Evolutionary conservation across 2,888 invertebrate species (phyloP).

Genomic region (Apotomis turbidana): DNA sequence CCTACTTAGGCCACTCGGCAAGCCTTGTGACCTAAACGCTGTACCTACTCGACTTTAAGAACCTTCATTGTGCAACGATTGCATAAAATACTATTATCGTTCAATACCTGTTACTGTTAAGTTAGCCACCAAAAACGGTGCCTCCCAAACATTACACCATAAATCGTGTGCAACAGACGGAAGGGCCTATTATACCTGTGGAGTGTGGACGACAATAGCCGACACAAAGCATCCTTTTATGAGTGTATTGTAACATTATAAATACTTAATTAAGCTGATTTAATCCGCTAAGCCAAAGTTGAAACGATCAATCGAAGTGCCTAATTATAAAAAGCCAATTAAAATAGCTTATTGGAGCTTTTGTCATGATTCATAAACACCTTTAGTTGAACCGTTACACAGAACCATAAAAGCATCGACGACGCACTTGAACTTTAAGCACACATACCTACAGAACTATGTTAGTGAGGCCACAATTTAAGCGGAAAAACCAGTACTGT

Average conservation of each 20-base stretch:
- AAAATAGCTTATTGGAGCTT: conserved; percentile 1
- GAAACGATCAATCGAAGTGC: not conserved
- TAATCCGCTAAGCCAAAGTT: not conserved
- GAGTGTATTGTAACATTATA: not conserved
- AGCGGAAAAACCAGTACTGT: not conserved
- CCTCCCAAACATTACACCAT: too few species aligned
- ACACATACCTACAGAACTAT: conserved; percentile 8
- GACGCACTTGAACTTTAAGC: conserved; percentile 37
- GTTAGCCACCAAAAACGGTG: too few species aligned
- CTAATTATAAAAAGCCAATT: not conserved
- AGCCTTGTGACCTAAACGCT: too few species aligned
- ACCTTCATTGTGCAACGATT: too few species aligned
- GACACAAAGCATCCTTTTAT: too few species aligned
- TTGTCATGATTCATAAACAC: conserved; percentile 5
- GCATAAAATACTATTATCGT: too few species aligned
- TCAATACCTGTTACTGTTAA: too few species aligned
- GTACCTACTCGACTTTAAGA: too few species aligned
- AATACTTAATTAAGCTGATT: not conserved
- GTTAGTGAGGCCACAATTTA: conserved; percentile 11
- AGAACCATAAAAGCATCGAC: conserved; percentile 14
- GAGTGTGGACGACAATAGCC: too few species aligned
- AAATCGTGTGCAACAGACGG: too few species aligned
- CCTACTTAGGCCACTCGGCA: too few species aligned
- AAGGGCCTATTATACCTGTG: too few species aligned
- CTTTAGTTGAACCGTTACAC: conserved; percentile 30